Evolutionary conservation across 2,113 vertebrate species (phyloP), one percentile per base, ranked within the genome.

Genomic region (Pangasianodon hypophthalmus): DNA sequence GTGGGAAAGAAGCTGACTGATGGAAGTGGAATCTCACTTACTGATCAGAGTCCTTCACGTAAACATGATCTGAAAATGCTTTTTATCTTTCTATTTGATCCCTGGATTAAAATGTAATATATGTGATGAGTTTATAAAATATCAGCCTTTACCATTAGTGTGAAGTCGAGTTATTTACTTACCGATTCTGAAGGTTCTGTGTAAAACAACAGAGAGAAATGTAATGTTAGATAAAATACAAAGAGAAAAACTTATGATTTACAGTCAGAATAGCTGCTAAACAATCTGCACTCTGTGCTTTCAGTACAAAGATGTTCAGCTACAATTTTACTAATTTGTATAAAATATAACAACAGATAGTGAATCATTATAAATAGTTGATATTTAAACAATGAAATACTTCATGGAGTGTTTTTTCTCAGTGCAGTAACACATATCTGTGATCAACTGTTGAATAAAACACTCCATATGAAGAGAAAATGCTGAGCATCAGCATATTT

Each of bases 181-280:
- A 81, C 79, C 79, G 0, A 0, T 16, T 0, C 6, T 52, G 5
- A 29, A n/a, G 5, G 1, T 80, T 1, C 1, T 2, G 46, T 16
- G 46, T 29, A n/a, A 52, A 81, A 81, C 26, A 81, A 81, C 19
- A 79, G 75, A 81, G 79, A 52, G 77, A 80, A 81, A 81, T 81
- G 14, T 32, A 81, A 81, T 81, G 50, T 81, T 81, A 80, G 77
- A 50, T 50, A 50, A 79, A 79, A 79, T 79, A 46, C 46, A 50
- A 14, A 1, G 75, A 52, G 77, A 50, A 80, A 80, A 52, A 79
- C 75, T 10, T 10, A 44, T 77, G 16, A 71, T 69, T 77, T 46
- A 79, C 75, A 79, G 24, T 79, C 77, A 80, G 26, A 16, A 80
- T 50, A 29, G 24, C 26, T 80, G 77, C 41, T 77, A 48, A 77